Conservation (phyloP, 2,888 invertebrate genomes). For the Plebejus melissa region DNA sequence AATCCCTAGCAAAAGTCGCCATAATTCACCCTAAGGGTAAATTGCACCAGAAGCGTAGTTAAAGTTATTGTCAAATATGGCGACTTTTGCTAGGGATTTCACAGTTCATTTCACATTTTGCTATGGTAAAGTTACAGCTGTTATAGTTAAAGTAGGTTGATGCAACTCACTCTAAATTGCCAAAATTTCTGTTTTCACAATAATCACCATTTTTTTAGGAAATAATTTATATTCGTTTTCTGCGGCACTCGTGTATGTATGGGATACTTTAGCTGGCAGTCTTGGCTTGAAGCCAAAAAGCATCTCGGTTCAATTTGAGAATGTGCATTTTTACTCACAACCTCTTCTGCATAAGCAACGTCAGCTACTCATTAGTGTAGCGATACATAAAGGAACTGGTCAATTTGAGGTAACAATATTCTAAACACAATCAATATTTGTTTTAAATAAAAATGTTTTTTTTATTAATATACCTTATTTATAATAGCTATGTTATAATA, state of each 20-base stretch:
- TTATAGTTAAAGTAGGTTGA: no score
- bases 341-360: slow-evolving; percentile 77
- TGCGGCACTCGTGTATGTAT: slow-evolving; percentile 83
- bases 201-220: slow-evolving; percentile 49
- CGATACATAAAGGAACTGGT: slow-evolving; percentile 80
- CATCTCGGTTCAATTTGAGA: slow-evolving; percentile 83
- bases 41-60: no score
- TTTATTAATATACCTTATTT: no score
- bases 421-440: not conserved
- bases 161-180: no score
- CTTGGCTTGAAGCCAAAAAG: slow-evolving; percentile 73
- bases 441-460: not conserved
- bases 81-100: no score
- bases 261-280: slow-evolving; percentile 84
- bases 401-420: slow-evolving; percentile 73
- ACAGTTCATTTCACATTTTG: no score
- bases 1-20: no score
- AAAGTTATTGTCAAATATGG: no score
- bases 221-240: slow-evolving; percentile 87
- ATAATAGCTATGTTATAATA: no score
- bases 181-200: not conserved
- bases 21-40: no score
- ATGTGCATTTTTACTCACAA: slow-evolving; percentile 78
- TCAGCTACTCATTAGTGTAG: slow-evolving; percentile 71
- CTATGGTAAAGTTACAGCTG: no score